Evolutionary conservation across 2,797 vertebrate species (phyloP).

Genomic region (Amphiprion clarkii): DNA sequence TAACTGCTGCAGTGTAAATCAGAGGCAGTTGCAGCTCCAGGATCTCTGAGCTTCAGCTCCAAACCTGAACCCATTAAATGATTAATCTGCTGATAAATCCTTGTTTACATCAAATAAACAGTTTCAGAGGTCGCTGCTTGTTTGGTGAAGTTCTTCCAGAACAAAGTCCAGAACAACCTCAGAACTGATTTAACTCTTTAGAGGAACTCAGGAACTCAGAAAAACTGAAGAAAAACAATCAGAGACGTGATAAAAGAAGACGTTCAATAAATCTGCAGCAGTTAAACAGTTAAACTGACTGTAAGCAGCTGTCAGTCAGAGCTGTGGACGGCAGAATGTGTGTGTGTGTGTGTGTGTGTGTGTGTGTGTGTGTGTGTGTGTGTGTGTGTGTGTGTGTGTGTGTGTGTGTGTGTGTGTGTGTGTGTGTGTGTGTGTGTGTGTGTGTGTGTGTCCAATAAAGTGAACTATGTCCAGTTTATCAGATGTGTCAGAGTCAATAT

Average conservation of each 20-base stretch:
- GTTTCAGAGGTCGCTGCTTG: constrained; percentile 49
- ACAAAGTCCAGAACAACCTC: constrained; percentile 48
- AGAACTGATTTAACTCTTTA: constrained; percentile 8
- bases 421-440: constrained; percentile 7
- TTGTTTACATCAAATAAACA: constrained; percentile 44
- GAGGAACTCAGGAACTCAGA: background rate
- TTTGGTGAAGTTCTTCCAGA: background rate
- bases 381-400: background rate
- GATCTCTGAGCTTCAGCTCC: background rate
- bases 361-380: background rate
- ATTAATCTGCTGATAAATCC: constrained; percentile 22
- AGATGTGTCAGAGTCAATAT: too few species aligned
- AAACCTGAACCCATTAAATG: background rate
- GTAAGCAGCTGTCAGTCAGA: too few species aligned
- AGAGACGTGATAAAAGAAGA: too few species aligned
- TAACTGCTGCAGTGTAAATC: too few species aligned
- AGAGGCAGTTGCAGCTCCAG: too few species aligned
- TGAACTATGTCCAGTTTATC: too few species aligned
- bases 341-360: background rate
- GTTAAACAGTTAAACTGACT: too few species aligned
- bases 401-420: background rate
- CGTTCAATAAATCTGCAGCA: too few species aligned
- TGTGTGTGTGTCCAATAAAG: too few species aligned
- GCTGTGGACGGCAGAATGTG: too few species aligned
- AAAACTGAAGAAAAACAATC: too few species aligned